Evolutionary conservation across 2,113 vertebrate species (phyloP), one percentile per base, ranked within the genome.

Genomic region (Sebastes fasciatus): DNA sequence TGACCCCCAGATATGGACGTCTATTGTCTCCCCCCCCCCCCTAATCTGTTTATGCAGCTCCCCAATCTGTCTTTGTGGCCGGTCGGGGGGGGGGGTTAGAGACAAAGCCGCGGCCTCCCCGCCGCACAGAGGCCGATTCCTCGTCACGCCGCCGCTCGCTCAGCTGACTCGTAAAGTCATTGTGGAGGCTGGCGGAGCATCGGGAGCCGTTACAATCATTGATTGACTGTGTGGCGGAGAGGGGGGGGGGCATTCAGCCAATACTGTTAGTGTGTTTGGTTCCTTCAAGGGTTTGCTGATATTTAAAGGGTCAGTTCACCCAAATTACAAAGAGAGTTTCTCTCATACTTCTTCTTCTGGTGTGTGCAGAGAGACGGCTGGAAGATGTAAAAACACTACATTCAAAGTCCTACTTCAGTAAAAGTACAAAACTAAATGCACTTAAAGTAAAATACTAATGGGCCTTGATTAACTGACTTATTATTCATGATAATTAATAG

Each of bases 1-100:
- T 93, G 92, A 93, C 86, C 93, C 83, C 49, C 79, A 88, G 95
- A 95, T 96, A 95, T 94, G 96, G 95, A 70, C 94, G 93, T 94
- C 96, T 94, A 96, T 96, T 97, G 96, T 97, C 94, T 96, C 94
- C 96, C 95, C 10, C 82, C 96, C 96, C 77, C 96, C 26, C 26
- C 26, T 97, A 97, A 97, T 97, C 97, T 97, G 96, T 97, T 97
- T 97, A 97, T 97, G 97, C 96, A 97, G 96, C 95, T 96, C 96
- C 96, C 96, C 96, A 80, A 97, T 97, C 97, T 97, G 96, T 86
- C 96, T 97, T 95, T 95, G 96, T 94, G 95, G 63, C 34, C 94
- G 93, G 93, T 92, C 94, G 77, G 88, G 68, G 95, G 91, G 90
- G 34, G 34, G 34, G 34, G 89, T 5, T n/a, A 23, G 57, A 96